These are phyloP conservation scores for Neopipo cinnamomea DNA, from an alignment of 2,113 vertebrate genomes.

Conservation along the genomic window DNA sequence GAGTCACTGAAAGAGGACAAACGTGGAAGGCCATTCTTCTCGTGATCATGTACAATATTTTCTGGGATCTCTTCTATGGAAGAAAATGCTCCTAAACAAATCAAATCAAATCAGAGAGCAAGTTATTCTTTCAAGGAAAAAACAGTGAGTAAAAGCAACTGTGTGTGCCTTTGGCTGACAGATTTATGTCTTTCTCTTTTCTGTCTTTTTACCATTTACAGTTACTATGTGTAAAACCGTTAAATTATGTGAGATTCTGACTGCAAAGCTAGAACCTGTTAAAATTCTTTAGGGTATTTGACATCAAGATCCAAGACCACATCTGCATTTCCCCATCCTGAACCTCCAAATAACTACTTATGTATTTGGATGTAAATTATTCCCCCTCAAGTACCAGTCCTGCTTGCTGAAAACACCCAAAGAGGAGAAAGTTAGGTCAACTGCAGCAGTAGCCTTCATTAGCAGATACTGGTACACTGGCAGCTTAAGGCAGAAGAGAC, in stretches of 20 bases:
- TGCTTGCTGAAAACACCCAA: background rate
- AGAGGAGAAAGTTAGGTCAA: background rate
- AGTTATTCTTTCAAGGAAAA: background rate
- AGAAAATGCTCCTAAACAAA: constrained; percentile 83
- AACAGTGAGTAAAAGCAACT: background rate
- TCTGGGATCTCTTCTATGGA: constrained; percentile 93
- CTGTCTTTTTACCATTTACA: background rate
- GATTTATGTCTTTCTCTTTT: background rate
- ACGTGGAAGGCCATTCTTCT: constrained; percentile 93
- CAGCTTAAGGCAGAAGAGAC: background rate
- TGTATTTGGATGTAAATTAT: background rate
- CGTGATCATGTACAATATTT: constrained; percentile 91
- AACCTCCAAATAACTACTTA: background rate
- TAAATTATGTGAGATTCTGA: background rate
- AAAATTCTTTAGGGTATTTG: background rate
- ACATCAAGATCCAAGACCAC: background rate
- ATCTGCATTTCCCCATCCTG: background rate
- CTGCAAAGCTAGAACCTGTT: background rate
- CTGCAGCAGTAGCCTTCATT: background rate
- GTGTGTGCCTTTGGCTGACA: background rate
- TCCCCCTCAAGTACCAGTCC: background rate
- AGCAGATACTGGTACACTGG: background rate
- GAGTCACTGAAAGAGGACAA: constrained; percentile 86
- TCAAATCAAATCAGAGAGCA: background rate
- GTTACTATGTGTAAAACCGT: background rate